phyloP scores from a whole-genome alignment of 2,113 vertebrate species.

The Bufo bufo region DNA sequence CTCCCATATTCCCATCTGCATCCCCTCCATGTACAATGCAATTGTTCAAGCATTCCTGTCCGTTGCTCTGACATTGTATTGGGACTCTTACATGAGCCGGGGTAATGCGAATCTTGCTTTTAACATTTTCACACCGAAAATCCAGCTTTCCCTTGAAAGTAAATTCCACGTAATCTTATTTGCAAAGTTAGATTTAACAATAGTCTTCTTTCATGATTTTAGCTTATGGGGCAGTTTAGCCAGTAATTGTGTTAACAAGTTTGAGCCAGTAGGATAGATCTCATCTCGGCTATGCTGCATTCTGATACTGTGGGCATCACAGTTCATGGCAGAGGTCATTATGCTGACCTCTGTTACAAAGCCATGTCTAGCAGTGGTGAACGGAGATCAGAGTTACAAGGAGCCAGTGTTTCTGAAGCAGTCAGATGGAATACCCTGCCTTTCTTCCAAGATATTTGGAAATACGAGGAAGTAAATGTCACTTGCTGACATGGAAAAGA shows the following conservation, averaged over 20 bases:
- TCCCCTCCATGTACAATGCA: constrained; percentile 6
- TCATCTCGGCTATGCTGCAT: constrained; percentile 9
- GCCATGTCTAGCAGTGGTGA: background rate
- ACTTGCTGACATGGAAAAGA: background rate
- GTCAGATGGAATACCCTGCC: background rate
- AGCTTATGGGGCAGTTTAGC: constrained; percentile 43
- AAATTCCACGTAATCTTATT: constrained; percentile 35
- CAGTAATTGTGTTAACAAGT: constrained; percentile 50
- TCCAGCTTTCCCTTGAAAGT: constrained; percentile 47
- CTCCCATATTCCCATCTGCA: background rate
- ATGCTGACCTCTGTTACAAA: background rate
- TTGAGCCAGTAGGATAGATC: constrained; percentile 48
- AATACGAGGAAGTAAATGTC: background rate
- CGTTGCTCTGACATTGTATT: background rate
- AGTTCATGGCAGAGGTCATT: constrained; percentile 36
- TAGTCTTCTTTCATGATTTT: background rate
- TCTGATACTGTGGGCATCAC: constrained; percentile 20
- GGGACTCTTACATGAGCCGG: background rate
- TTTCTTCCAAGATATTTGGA: background rate
- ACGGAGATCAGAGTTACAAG: background rate
- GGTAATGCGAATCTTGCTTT: constrained; percentile 6
- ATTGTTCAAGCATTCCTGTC: background rate
- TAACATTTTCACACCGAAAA: constrained; percentile 4
- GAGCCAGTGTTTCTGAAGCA: background rate
- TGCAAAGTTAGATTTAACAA: constrained; percentile 15